phyloP scores from a whole-genome alignment of 2,797 vertebrate genomes.

The Phrynocephalus vlangalii region DNA sequence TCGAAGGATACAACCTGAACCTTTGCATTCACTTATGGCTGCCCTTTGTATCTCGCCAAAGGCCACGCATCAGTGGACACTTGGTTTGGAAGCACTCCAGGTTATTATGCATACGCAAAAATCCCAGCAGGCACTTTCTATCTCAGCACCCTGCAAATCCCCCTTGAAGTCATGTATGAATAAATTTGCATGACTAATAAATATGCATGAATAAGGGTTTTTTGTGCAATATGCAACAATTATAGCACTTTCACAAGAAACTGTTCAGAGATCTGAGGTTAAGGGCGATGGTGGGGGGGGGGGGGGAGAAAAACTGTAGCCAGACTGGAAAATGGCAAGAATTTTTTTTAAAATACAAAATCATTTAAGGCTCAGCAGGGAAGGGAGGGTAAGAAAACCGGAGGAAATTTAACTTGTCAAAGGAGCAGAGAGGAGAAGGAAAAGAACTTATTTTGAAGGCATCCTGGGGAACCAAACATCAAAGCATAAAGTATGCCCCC shows the following conservation, averaged over 20 bases:
- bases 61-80: neutral
- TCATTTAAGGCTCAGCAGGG: slow-evolving; percentile 57
- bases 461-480: neutral
- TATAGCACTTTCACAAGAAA: slow-evolving; percentile 40
- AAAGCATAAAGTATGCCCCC: slow-evolving; percentile 27
- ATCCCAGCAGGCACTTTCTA: neutral
- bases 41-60: neutral
- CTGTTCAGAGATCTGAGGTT: slow-evolving; percentile 43
- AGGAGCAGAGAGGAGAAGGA: slow-evolving; percentile 53
- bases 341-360: neutral
- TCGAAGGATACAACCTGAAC: neutral
- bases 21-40: neutral
- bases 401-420: slow-evolving; percentile 50
- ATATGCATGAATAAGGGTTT: neutral
- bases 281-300: neutral
- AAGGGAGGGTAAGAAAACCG: slow-evolving; percentile 4
- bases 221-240: slow-evolving; percentile 23
- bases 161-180: neutral
- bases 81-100: neutral
- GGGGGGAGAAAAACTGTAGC: slow-evolving; percentile 46
- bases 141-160: neutral
- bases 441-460: slow-evolving; percentile 22
- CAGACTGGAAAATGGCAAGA: slow-evolving; percentile 48
- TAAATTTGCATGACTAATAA: slow-evolving; percentile 35
- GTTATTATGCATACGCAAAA: neutral